Percentiles rank a stretch among this genome's conserved stretches.
Conservation (phyloP, 2,113 vertebrate genomes). For the Cepphus grylle region DNA sequence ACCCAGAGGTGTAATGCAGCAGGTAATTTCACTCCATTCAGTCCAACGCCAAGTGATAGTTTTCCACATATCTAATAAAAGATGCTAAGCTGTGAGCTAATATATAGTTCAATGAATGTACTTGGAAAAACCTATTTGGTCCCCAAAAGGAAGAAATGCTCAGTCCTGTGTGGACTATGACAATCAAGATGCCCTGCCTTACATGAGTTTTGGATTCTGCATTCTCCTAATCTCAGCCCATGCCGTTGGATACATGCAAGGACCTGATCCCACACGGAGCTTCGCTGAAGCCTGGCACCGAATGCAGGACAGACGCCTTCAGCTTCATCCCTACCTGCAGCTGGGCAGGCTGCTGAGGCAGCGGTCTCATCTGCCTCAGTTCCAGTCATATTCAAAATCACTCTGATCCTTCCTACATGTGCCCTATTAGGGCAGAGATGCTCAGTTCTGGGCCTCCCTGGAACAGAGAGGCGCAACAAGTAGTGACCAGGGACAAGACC, state of each 20-base stretch:
- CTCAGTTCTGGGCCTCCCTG: background rate
- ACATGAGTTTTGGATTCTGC: background rate
- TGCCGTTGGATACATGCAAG: background rate
- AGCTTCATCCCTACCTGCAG: background rate
- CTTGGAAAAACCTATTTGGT: background rate
- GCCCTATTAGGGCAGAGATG: background rate
- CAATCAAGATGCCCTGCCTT: background rate
- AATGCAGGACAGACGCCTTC: background rate
- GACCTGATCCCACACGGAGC: background rate
- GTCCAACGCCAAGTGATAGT: background rate
- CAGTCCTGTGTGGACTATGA: background rate
- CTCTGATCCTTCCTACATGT: background rate
- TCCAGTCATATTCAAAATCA: background rate
- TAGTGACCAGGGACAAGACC: background rate
- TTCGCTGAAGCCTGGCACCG: background rate
- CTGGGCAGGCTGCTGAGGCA: background rate
- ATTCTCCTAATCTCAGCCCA: background rate
- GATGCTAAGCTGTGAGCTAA: background rate
- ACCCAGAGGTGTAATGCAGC: background rate
- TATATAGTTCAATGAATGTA: background rate
- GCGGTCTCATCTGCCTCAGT: background rate
- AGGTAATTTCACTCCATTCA: background rate
- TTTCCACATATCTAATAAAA: background rate
- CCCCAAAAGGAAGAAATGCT: background rate
- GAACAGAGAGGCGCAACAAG: background rate